These are phyloP conservation scores for Ptychoptera contaminata DNA, from an alignment of 2,888 invertebrate species.

Conservation along the genomic window DNA sequence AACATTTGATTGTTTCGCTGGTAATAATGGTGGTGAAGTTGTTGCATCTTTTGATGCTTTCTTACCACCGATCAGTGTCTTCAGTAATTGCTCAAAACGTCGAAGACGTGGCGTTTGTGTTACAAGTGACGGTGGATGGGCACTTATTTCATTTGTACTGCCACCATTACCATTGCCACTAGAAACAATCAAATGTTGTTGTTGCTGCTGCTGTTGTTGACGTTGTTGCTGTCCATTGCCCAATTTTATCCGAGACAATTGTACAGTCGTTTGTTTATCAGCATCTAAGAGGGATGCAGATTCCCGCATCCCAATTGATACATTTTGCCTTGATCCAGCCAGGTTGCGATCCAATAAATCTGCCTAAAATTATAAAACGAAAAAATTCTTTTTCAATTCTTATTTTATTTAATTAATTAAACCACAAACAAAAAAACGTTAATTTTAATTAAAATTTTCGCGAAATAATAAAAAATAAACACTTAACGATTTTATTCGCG, in stretches of 20 bases:
- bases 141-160: slow-evolving; percentile 16
- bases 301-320: slow-evolving; percentile 13
- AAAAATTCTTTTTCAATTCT: no score
- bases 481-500: no score
- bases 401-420: no score
- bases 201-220: slow-evolving; percentile 6
- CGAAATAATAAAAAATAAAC: no score
- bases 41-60: slow-evolving; percentile 14
- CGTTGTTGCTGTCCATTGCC: not conserved
- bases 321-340: slow-evolving; percentile 28
- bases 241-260: slow-evolving; percentile 9
- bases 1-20: not conserved
- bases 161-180: slow-evolving; percentile 2
- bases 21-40: slow-evolving; percentile 7
- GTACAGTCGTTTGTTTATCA: slow-evolving; percentile 23
- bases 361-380: not conserved
- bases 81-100: slow-evolving; percentile 29
- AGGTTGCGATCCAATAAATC: slow-evolving; percentile 24
- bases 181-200: slow-evolving; percentile 6
- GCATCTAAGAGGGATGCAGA: slow-evolving; percentile 25
- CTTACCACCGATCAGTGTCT: slow-evolving; percentile 27
- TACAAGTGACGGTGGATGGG: slow-evolving; percentile 22
- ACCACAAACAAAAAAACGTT: no score
- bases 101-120: slow-evolving; percentile 26
- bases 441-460: no score